Conservation (phyloP, 2,888 invertebrate genomes). For the Eupeodes luniger region DNA sequence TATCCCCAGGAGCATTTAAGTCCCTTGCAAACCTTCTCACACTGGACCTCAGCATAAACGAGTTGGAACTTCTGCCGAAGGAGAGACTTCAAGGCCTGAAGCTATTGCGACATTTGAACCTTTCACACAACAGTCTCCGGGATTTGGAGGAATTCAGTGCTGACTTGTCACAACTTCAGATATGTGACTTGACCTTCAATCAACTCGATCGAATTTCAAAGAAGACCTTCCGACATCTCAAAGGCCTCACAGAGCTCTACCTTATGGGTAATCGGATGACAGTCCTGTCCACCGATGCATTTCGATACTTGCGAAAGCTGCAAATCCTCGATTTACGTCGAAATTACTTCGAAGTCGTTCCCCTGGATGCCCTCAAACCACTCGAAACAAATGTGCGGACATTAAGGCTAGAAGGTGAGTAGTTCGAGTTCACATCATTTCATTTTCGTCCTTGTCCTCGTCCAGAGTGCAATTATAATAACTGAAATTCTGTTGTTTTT, state of each 20-base stretch:
- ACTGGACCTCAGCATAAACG: constrained; percentile 92
- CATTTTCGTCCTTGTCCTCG: background rate
- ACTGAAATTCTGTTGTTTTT: constrained; percentile 24
- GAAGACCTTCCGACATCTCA: constrained; percentile 91
- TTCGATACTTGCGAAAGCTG: constrained; percentile 90
- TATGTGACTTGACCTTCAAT: constrained; percentile 92
- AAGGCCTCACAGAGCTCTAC: constrained; percentile 90
- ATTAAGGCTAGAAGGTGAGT: constrained; percentile 91
- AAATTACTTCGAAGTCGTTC: constrained; percentile 93
- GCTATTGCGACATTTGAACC: constrained; percentile 90
- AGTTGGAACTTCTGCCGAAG: constrained; percentile 92
- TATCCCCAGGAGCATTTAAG: constrained; percentile 94
- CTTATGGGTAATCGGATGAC: constrained; percentile 93
- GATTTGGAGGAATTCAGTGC: constrained; percentile 92
- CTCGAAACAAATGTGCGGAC: constrained; percentile 93
- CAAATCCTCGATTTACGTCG: constrained; percentile 91
- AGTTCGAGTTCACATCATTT: constrained; percentile 78
- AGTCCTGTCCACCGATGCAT: constrained; percentile 90
- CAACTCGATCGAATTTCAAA: constrained; percentile 91
- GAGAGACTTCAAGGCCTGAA: constrained; percentile 92
- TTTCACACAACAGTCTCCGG: constrained; percentile 92
- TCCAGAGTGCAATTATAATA: constrained; percentile 40
- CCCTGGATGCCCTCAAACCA: constrained; percentile 90
- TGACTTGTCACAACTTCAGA: constrained; percentile 91
- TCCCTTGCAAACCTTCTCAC: constrained; percentile 90